Evolutionary conservation across 1,140 invertebrate genomes (phyloP).

Genomic region (Belonocnema kinseyi): DNA sequence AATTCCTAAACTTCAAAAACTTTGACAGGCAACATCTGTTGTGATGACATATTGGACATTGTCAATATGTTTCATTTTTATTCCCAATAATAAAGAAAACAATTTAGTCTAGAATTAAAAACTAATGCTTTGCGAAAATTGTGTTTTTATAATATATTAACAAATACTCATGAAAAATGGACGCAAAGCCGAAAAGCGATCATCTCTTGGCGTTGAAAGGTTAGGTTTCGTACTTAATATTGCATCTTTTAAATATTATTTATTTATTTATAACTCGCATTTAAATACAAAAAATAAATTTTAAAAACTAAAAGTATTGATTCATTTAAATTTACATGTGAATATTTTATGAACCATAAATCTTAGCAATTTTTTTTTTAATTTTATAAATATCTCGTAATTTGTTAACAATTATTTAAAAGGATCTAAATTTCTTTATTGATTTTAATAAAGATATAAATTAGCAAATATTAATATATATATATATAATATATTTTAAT

Average conservation of each 20-base stretch:
- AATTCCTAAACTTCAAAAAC: too few species aligned
- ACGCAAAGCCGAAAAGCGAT: conserved; percentile 67
- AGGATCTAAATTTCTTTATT: too few species aligned
- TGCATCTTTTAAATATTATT: neutral
- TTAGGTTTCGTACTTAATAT: conserved; percentile 40
- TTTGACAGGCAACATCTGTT: too few species aligned
- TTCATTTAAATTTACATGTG: too few species aligned
- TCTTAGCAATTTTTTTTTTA: too few species aligned
- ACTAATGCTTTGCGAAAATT: neutral
- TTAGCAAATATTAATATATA: too few species aligned
- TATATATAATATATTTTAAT: too few species aligned
- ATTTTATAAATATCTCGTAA: too few species aligned
- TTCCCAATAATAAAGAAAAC: neutral
- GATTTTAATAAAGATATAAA: neutral
- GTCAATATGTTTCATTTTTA: neutral
- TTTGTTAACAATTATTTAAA: neutral
- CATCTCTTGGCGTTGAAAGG: conserved; percentile 70
- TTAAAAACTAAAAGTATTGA: neutral
- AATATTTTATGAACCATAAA: too few species aligned
- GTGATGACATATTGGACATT: too few species aligned
- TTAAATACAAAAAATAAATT: neutral
- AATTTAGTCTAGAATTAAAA: neutral
- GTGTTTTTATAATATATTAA: neutral
- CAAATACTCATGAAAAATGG: conserved; percentile 54
- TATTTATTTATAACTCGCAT: neutral